A percentile compares a stretch with the other conserved stretches of the same genome.
phyloP scores from a whole-genome alignment of 2,888 invertebrate species.

The Dasysyrphus tricinctus region DNA sequence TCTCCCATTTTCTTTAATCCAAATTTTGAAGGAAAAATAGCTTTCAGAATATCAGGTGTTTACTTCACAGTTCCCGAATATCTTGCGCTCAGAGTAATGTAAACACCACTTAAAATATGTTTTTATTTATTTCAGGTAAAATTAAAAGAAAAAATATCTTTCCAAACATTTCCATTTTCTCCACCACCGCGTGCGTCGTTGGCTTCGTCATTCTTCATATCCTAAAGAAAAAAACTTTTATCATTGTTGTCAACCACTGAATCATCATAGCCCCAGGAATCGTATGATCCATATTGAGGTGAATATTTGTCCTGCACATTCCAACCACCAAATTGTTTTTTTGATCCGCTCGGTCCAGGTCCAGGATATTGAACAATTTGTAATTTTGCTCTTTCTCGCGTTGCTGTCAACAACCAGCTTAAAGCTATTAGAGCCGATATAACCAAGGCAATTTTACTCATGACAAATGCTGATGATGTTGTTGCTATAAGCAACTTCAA shows the following conservation, averaged over 20 bases:
- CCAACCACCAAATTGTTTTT: conserved; percentile 57
- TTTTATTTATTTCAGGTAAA: too few species aligned
- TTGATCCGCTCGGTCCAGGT: neutral
- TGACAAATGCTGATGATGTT: conserved; percentile 84
- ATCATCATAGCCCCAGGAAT: conserved; percentile 46
- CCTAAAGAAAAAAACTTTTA: conserved; percentile 51
- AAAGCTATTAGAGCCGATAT: conserved; percentile 80
- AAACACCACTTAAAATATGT: too few species aligned
- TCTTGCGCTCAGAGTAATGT: too few species aligned
- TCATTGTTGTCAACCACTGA: conserved; percentile 24
- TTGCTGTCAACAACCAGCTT: conserved; percentile 79
- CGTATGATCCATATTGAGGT: conserved; percentile 37
- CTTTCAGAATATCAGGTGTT: too few species aligned
- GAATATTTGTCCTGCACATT: conserved; percentile 49
- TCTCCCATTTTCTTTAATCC: too few species aligned
- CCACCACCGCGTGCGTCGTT: neutral
- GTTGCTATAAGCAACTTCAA: conserved; percentile 88
- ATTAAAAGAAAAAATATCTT: too few species aligned
- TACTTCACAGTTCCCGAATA: too few species aligned
- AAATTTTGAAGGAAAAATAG: too few species aligned
- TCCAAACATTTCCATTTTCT: neutral
- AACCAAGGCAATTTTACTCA: conserved; percentile 82
- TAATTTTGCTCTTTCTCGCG: conserved; percentile 50
- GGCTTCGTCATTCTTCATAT: neutral
- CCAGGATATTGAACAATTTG: conserved; percentile 67